Conservation (phyloP, 2,797 vertebrate genomes). For the Nyctibius grandis region DNA sequence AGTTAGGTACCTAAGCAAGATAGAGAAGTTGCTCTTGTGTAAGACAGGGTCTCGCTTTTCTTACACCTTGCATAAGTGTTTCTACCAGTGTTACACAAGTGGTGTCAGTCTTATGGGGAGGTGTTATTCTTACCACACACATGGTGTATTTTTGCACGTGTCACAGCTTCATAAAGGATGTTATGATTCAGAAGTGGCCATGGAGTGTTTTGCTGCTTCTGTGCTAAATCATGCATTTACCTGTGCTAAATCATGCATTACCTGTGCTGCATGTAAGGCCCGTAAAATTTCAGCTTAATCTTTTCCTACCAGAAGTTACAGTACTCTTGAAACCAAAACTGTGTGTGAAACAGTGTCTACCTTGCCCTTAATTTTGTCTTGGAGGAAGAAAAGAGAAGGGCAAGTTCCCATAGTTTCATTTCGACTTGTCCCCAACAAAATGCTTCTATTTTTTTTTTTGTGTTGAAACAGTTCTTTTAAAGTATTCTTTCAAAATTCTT, state of each 20-base stretch:
- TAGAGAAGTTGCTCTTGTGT: not conserved
- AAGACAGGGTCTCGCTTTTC: not conserved
- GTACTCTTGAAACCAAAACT: not conserved
- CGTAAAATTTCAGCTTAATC: not conserved
- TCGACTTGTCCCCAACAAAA: not conserved
- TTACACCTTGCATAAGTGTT: not conserved
- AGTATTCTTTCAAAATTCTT: not conserved
- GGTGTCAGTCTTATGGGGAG: not conserved
- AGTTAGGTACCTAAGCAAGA: not conserved
- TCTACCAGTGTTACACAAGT: not conserved
- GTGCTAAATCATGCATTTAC: not conserved
- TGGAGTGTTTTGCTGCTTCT: not conserved
- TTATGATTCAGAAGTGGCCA: not conserved
- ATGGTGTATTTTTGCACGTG: not conserved
- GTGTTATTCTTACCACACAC: not conserved
- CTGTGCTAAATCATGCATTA: not conserved
- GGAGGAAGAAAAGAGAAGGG: not conserved
- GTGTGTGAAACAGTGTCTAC: not conserved
- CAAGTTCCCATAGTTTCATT: not conserved
- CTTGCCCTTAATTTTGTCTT: not conserved
- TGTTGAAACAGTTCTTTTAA: not conserved
- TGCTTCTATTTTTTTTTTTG: not conserved
- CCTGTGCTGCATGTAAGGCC: not conserved
- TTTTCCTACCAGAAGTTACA: not conserved
- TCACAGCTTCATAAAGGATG: not conserved